Evolutionary conservation across 2,113 vertebrate genomes (phyloP).

Genomic region (Murina feae): DNA sequence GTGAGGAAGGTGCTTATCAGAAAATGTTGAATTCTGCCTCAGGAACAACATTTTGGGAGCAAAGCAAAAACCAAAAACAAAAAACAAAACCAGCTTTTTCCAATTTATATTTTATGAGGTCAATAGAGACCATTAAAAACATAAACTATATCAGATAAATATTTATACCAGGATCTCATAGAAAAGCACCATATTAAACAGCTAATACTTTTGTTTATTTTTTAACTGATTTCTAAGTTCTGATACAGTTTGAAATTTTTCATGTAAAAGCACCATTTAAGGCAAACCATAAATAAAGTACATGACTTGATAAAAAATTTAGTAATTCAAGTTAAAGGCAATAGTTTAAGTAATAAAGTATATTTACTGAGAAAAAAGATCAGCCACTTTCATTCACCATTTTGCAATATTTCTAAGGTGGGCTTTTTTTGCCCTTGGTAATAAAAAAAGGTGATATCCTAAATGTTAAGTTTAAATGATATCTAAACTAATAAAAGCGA

Average conservation of each 20-base stretch:
- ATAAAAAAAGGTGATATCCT: constrained; percentile 29
- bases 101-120: constrained; percentile 25
- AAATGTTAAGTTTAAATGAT: background rate
- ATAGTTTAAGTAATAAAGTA: background rate
- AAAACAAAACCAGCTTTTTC: background rate
- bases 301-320: background rate
- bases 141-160: background rate
- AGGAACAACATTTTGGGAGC: constrained; percentile 8
- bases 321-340: background rate
- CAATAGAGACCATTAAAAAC: background rate
- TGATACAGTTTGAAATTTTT: background rate
- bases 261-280: background rate
- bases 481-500: too few species aligned
- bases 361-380: background rate
- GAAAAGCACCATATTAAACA: background rate
- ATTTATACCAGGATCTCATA: background rate
- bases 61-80: background rate
- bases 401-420: background rate
- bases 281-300: background rate
- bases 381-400: background rate
- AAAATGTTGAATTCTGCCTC: constrained; percentile 17
- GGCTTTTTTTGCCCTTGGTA: background rate
- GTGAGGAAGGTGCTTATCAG: background rate
- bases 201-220: background rate
- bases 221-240: background rate